Conservation (phyloP, 2,113 vertebrate species). For the Vombatus ursinus region DNA sequence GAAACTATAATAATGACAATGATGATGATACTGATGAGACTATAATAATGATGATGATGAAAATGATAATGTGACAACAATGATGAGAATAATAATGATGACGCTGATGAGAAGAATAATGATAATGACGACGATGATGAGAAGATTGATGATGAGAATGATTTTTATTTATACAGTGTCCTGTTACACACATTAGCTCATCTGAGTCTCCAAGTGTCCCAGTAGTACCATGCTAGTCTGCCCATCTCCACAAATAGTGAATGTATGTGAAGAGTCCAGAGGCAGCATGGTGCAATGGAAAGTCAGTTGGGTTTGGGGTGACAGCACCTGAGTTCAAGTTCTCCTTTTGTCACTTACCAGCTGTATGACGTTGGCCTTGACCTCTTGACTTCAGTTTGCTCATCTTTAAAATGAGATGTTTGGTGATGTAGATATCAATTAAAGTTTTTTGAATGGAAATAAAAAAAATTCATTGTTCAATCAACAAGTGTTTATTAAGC, state of each 20-base stretch:
- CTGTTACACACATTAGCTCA: not conserved
- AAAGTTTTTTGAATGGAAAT: not conserved
- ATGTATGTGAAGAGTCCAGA: not conserved
- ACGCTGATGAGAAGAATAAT: not conserved
- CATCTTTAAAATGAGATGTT: not conserved
- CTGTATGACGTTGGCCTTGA: not conserved
- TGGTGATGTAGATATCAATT: not conserved
- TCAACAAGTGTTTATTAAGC: not conserved
- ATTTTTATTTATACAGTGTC: not conserved
- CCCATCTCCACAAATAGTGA: not conserved
- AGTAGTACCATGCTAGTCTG: not conserved
- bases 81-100: too few relatives aligned
- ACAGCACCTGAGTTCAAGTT: not conserved
- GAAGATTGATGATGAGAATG: not conserved
- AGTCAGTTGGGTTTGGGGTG: not conserved
- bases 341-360: not conserved
- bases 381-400: not conserved
- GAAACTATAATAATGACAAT: not conserved
- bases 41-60: not conserved
- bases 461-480: not conserved
- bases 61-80: not conserved
- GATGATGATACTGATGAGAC: not conserved
- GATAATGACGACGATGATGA: not conserved
- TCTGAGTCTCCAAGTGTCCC: not conserved
- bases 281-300: not conserved